Conservation (phyloP, 2,888 invertebrate genomes). For the Erebia palarica region DNA sequence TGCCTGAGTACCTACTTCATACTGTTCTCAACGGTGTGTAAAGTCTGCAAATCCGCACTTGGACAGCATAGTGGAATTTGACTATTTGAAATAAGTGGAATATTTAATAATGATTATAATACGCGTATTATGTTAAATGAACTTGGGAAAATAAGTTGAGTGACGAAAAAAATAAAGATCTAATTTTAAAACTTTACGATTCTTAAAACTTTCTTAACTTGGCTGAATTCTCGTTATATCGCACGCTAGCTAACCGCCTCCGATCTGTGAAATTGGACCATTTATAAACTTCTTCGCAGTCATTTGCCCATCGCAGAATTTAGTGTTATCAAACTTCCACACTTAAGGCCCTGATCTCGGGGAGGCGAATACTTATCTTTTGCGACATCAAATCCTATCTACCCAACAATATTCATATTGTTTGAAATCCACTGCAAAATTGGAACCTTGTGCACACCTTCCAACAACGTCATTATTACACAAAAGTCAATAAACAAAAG, state of each 20-base stretch:
- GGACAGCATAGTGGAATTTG: too few relatives aligned
- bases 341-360: constrained; percentile 56
- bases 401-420: constrained; percentile 8
- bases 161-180: constrained; percentile 27
- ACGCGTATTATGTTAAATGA: not conserved
- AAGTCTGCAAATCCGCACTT: too few relatives aligned
- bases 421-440: constrained; percentile 53
- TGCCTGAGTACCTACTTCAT: too few relatives aligned
- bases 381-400: constrained; percentile 49
- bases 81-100: too few relatives aligned
- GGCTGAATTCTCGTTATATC: constrained; percentile 40
- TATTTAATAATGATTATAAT: too few relatives aligned
- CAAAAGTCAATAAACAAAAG: not conserved
- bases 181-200: constrained; percentile 36
- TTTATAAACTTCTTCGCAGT: constrained; percentile 55
- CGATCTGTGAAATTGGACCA: constrained; percentile 62
- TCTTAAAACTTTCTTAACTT: constrained; percentile 38
- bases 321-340: constrained; percentile 66
- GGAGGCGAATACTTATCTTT: constrained; percentile 56
- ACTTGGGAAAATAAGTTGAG: constrained; percentile 29
- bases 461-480: not conserved
- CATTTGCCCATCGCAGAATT: constrained; percentile 49
- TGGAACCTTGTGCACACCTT: constrained; percentile 4
- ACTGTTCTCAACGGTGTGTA: too few relatives aligned
- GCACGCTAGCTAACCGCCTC: constrained; percentile 45